These are phyloP conservation scores for Nomada ruficornis DNA, from an alignment of 2,888 invertebrate species.

Conservation along the genomic window DNA sequence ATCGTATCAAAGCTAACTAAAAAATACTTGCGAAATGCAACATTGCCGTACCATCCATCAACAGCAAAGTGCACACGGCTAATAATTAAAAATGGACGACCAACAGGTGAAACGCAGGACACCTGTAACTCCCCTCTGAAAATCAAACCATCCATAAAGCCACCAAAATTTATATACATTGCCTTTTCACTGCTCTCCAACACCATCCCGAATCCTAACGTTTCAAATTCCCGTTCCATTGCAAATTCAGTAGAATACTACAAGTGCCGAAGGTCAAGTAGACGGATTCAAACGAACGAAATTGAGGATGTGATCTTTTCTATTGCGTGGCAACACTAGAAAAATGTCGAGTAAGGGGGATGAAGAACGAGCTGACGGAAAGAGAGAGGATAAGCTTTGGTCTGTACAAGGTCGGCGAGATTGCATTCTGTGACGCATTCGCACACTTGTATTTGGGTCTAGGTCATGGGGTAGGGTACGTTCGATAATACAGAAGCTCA, in stretches of 20 bases:
- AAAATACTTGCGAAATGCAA: no score
- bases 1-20: no score
- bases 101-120: slow-evolving; percentile 10
- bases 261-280: not conserved
- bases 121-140: not conserved
- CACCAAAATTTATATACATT: not conserved
- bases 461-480: slow-evolving; percentile 62
- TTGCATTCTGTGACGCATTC: slow-evolving; percentile 58
- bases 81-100: not conserved
- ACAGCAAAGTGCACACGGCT: no score
- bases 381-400: slow-evolving; percentile 18
- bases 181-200: not conserved
- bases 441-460: slow-evolving; percentile 61
- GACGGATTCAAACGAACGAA: not conserved
- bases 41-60: no score
- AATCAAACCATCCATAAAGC: no score
- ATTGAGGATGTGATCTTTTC: not conserved
- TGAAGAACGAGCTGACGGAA: slow-evolving; percentile 2
- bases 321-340: not conserved
- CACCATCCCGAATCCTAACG: not conserved
- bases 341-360: slow-evolving; percentile 12
- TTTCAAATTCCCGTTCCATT: not conserved
- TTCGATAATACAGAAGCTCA: slow-evolving; percentile 50
- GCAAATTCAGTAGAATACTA: not conserved
- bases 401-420: slow-evolving; percentile 43